Base-by-base conservation (phyloP, 2,113 vertebrate genomes). In the Daphoenositta chrysoptera region DNA sequence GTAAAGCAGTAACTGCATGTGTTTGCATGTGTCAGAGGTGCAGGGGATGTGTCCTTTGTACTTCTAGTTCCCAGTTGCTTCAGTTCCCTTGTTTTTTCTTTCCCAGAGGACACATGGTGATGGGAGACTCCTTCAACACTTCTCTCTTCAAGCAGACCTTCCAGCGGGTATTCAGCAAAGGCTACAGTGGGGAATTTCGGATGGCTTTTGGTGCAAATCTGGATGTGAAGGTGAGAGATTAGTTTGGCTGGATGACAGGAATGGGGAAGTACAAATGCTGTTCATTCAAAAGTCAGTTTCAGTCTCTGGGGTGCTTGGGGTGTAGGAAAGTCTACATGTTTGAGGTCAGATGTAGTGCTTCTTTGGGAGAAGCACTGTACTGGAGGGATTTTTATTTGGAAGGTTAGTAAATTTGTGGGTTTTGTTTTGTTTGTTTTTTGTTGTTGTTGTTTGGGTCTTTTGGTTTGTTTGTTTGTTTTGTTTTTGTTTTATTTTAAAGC, bases 81-180 rank as follows among this genome's bases (percentile, higher is more conserved):
- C 35, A 91, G 10, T 94, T 89, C 17, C 40, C 8, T 51, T 63
- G 27, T 53, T 86, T 47, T 89, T 95, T 37, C 79, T 19, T 85
- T 96, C 44, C 72, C 89, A 99, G 99, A 54, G 99, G 99, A 42
- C 98, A 99, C 96, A 99, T 99, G 97, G 99, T 99, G 76, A 99
- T 99, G 99, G 99, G 99, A 83, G 99, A 99, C 97, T 99, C 99
- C 68, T 99, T 99, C 97, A 99, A 99, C 87, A 99, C 99, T 24
- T 99, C 99, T 35, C 98, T 99, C 82, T 99, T 99, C 97, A 99
- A 99, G 96, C 99, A 99, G 98, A 99, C 99, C n/a, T 99, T 99
- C 97, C 99, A 99, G 96, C 98, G 99, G 71, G 99, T 99, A 53
- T 99, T 99, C 73, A 99, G 96, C 94, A 99, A 99, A 97, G 99